These are phyloP conservation scores for Trichosurus vulpecula DNA, from an alignment of 2,797 vertebrate species.

Conservation along the genomic window DNA sequence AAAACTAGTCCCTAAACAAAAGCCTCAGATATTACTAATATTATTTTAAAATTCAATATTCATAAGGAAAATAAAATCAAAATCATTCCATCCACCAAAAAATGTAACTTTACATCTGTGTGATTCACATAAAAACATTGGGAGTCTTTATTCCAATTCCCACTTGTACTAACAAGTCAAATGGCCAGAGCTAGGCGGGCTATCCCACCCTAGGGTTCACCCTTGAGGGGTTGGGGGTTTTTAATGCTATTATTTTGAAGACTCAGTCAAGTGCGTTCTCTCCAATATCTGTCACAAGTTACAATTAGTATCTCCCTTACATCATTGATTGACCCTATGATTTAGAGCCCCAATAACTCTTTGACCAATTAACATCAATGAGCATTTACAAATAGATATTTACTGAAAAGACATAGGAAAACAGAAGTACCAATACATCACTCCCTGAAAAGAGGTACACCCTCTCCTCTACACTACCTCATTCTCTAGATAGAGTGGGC, in stretches of 20 bases:
- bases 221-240: not conserved
- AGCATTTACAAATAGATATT: not conserved
- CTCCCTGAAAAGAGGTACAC: not conserved
- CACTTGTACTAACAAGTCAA: not conserved
- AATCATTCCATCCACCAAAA: slow-evolving; percentile 26
- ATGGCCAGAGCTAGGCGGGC: not conserved
- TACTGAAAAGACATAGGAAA: not conserved
- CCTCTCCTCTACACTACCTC: not conserved
- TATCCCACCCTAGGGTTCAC: not conserved
- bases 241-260: not conserved
- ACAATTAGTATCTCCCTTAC: not conserved
- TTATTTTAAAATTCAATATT: slow-evolving; percentile 33
- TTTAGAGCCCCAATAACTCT: not conserved
- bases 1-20: not conserved
- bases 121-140: not conserved
- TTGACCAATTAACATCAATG: not conserved
- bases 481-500: not conserved
- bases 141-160: not conserved
- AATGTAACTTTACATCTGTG: not conserved
- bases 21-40: not conserved
- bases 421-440: not conserved
- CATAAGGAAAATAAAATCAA: slow-evolving; percentile 7
- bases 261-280: not conserved
- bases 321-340: not conserved
- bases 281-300: not conserved